Conservation (phyloP, 2,797 vertebrate species). For the Natrix natrix region DNA sequence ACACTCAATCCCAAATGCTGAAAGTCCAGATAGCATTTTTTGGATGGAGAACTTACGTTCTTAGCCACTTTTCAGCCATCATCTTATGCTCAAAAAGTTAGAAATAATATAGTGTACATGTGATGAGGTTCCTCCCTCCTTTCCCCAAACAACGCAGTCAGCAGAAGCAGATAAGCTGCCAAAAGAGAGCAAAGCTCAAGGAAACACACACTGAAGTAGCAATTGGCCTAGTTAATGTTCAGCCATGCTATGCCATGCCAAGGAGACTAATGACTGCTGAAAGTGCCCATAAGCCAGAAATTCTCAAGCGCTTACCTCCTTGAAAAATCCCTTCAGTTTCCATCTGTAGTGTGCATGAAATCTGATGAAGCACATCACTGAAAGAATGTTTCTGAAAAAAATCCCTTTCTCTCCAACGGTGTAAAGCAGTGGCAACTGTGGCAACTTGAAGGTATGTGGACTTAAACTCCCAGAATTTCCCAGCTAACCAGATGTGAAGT, state of each 20-base stretch:
- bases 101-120: not conserved
- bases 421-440: not conserved
- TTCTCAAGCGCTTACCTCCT: not conserved
- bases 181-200: conserved; percentile 49
- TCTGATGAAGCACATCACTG: not conserved
- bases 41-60: not conserved
- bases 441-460: not conserved
- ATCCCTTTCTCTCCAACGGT: not conserved
- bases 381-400: not conserved
- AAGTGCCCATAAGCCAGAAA: conserved; percentile 24
- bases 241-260: conserved; percentile 49
- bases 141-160: not conserved
- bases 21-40: not conserved
- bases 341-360: conserved; percentile 14
- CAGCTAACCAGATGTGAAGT: not conserved
- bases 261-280: conserved; percentile 40
- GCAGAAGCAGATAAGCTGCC: not conserved
- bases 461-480: not conserved
- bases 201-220: conserved; percentile 21
- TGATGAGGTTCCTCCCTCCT: not conserved
- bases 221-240: conserved; percentile 54
- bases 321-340: conserved; percentile 15
- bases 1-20: rapidly evolving
- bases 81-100: not conserved
- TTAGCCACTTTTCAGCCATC: not conserved